phyloP scores from a whole-genome alignment of 2,113 vertebrate genomes.

The Monopterus albus region DNA sequence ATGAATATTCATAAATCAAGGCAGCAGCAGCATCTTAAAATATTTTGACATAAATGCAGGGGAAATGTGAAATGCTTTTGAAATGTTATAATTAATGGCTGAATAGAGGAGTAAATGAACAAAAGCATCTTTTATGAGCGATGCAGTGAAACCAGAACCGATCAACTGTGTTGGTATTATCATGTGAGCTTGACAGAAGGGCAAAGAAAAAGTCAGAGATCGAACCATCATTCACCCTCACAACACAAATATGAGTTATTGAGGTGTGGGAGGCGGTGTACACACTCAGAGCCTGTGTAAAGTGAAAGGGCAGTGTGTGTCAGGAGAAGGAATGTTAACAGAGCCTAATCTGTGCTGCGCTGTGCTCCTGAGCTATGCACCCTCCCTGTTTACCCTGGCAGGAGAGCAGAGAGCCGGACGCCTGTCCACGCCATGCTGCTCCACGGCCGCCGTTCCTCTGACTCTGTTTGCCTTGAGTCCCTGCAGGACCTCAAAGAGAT shows the following conservation, averaged over 20 bases:
- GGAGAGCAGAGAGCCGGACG: slow-evolving; percentile 68
- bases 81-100: too few species aligned
- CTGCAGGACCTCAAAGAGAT: slow-evolving; percentile 70
- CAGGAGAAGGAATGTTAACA: slow-evolving; percentile 61
- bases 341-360: slow-evolving; percentile 69
- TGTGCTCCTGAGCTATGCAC: slow-evolving; percentile 67
- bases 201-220: slow-evolving; percentile 7
- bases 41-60: too few species aligned
- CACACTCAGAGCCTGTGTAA: slow-evolving; percentile 25
- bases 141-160: too few species aligned
- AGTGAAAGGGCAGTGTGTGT: slow-evolving; percentile 28
- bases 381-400: slow-evolving; percentile 77
- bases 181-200: neutral
- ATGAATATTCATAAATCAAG: too few species aligned
- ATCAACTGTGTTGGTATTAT: neutral
- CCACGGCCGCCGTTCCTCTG: slow-evolving; percentile 43
- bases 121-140: too few species aligned
- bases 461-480: slow-evolving; percentile 67
- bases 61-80: too few species aligned
- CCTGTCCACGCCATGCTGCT: slow-evolving; percentile 52
- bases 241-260: neutral
- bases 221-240: slow-evolving; percentile 12
- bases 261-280: slow-evolving; percentile 5
- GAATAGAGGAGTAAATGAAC: too few species aligned
- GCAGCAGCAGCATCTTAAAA: too few species aligned